phyloP scores from a whole-genome alignment of 1,140 invertebrate species.

The Bombus difficillimus region DNA sequence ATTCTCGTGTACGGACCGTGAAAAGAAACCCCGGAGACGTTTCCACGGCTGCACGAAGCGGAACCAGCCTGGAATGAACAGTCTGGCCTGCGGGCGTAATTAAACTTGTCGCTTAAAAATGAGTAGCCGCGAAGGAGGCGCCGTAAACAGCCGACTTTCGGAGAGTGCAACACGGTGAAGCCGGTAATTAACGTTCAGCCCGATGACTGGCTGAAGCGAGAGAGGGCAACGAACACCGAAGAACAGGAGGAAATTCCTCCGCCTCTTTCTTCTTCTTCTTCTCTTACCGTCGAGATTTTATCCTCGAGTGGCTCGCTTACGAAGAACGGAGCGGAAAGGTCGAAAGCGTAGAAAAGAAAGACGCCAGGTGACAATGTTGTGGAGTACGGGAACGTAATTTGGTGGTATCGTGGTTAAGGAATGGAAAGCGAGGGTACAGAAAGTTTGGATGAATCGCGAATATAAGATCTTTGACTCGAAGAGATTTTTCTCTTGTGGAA shows the following conservation, averaged over 20 bases:
- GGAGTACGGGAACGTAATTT: constrained; percentile 25
- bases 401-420: background rate
- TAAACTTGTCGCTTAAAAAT: constrained; percentile 72
- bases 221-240: background rate
- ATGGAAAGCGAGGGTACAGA: background rate
- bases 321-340: background rate
- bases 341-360: constrained; percentile 5
- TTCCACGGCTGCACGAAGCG: background rate
- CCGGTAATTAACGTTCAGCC: constrained; percentile 70
- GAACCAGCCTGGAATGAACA: constrained; percentile 45
- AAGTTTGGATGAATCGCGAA: background rate
- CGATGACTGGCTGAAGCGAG: constrained; percentile 6
- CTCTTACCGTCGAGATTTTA: background rate
- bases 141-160: constrained; percentile 53
- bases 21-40: constrained; percentile 30
- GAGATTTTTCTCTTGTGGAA: too few relatives aligned
- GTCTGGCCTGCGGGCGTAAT: constrained; percentile 61
- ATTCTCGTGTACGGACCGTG: background rate
- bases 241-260: background rate
- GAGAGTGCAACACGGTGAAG: constrained; percentile 29
- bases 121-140: constrained; percentile 61
- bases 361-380: constrained; percentile 1
- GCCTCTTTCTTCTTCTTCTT: background rate
- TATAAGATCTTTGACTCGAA: background rate
- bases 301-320: constrained; percentile 27